These are phyloP conservation scores for Trachurus trachurus DNA, from an alignment of 2,797 vertebrate species.

Conservation along the genomic window DNA sequence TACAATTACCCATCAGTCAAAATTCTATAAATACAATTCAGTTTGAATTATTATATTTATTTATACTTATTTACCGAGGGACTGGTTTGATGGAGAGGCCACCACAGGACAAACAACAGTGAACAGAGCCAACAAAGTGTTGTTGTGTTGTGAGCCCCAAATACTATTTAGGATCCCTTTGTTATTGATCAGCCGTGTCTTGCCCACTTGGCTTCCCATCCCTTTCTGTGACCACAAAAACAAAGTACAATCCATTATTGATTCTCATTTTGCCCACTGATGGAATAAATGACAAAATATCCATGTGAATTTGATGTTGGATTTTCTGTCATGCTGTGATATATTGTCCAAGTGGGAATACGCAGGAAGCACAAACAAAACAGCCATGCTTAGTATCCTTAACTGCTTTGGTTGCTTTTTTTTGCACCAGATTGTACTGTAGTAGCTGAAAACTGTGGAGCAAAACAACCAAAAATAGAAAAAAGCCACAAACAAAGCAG, in stretches of 20 bases:
- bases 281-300: slow-evolving; percentile 15
- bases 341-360: neutral
- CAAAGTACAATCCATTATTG: neutral
- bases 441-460: neutral
- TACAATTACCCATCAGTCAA: neutral
- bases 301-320: neutral
- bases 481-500: neutral
- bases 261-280: slow-evolving; percentile 14
- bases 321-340: slow-evolving; percentile 3
- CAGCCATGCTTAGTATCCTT: neutral
- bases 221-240: slow-evolving; percentile 21
- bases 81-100: neutral
- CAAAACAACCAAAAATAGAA: slow-evolving; percentile 9
- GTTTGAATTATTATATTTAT: neutral
- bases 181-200: slow-evolving; percentile 22
- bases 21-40: neutral
- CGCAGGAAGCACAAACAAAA: neutral
- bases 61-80: neutral
- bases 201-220: slow-evolving; percentile 12
- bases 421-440: slow-evolving; percentile 5
- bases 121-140: slow-evolving; percentile 1
- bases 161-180: neutral
- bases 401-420: slow-evolving; percentile 10
- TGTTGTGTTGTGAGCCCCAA: slow-evolving; percentile 8
- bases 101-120: neutral